phyloP scores from a whole-genome alignment of 2,113 vertebrate genomes.

The Pao palembangensis region DNA sequence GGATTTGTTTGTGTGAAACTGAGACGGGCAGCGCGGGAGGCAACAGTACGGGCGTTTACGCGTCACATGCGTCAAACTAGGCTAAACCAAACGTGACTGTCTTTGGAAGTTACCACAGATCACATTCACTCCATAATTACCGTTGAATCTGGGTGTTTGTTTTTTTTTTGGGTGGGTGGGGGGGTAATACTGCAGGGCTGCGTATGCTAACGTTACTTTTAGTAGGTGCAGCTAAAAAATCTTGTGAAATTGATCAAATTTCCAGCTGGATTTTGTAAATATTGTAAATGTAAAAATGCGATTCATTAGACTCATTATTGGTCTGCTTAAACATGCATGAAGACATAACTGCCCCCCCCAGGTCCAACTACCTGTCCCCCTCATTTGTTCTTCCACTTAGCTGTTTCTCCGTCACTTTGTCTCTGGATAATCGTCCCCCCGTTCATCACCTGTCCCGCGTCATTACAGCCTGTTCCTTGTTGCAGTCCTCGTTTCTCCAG shows the following conservation, averaged over 20 bases:
- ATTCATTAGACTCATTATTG: slow-evolving; percentile 39
- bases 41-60: slow-evolving; percentile 16
- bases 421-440: slow-evolving; percentile 18
- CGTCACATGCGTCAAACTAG: slow-evolving; percentile 3
- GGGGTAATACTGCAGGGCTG: too few species aligned
- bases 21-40: slow-evolving; percentile 11
- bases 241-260: too few species aligned
- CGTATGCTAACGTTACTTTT: too few species aligned
- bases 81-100: background rate
- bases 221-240: too few species aligned
- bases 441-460: slow-evolving; percentile 22
- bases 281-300: background rate
- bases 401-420: slow-evolving; percentile 13
- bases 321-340: slow-evolving; percentile 60
- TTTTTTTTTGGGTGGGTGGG: too few species aligned
- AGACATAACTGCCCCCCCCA: slow-evolving; percentile 51
- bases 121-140: too few species aligned
- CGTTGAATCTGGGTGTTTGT: too few species aligned
- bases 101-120: too few species aligned
- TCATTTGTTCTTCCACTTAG: slow-evolving; percentile 31
- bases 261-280: too few species aligned
- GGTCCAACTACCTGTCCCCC: slow-evolving; percentile 11
- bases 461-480: slow-evolving; percentile 4
- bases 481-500: slow-evolving; percentile 11
- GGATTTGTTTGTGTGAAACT: slow-evolving; percentile 15